Percentiles rank a stretch among this genome's conserved stretches.
phyloP scores from a whole-genome alignment of 2,888 invertebrate species.

The Brassicogethes aeneus region DNA sequence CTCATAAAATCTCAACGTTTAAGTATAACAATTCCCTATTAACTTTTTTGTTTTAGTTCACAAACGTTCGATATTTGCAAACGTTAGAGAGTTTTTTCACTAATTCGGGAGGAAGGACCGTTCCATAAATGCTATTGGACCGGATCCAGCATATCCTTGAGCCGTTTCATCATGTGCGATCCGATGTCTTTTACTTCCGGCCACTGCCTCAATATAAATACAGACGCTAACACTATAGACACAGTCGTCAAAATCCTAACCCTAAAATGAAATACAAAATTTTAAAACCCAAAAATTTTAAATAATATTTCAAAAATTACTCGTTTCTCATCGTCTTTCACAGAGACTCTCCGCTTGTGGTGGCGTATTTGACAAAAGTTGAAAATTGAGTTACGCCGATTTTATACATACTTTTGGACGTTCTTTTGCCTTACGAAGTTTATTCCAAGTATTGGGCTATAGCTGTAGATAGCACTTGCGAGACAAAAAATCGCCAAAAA shows the following conservation, averaged over 20 bases:
- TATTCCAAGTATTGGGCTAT: no score
- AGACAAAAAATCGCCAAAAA: no score
- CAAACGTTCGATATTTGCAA: neutral
- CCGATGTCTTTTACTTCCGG: constrained; percentile 79
- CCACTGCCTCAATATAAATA: constrained; percentile 83
- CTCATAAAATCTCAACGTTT: neutral
- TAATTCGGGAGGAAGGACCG: no score
- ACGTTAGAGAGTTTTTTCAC: constrained; percentile 16
- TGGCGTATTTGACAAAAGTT: no score
- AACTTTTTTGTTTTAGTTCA: neutral
- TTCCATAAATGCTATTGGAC: constrained; percentile 38
- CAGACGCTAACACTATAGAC: constrained; percentile 68
- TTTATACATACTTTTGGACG: no score
- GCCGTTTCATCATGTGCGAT: constrained; percentile 66
- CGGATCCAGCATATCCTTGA: constrained; percentile 66
- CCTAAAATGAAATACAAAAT: constrained; percentile 53
- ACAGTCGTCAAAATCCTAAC: constrained; percentile 80
- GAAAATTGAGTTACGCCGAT: no score
- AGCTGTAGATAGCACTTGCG: no score
- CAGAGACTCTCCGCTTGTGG: no score
- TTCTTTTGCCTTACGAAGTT: no score
- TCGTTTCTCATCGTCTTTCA: no score
- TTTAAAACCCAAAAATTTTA: no score
- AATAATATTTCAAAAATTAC: neutral
- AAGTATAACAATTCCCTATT: neutral